Base-by-base conservation (phyloP, 23 tunicate genomes). In the Styela clava region DNA sequence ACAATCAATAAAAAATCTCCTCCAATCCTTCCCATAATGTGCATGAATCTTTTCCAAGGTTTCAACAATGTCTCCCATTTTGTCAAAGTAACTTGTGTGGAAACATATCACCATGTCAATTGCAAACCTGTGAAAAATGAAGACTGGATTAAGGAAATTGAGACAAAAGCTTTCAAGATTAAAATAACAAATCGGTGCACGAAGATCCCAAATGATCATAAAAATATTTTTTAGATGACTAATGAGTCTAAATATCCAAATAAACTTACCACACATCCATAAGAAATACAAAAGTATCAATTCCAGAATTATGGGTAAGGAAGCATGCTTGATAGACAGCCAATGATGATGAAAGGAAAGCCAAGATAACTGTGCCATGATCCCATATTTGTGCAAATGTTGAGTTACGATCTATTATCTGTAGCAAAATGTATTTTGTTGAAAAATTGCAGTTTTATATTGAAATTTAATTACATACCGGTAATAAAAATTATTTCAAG, bases 61-160 rank as follows among this genome's bases (percentile, higher is more conserved):
- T 62, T 78, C 83, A 29, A 93, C 84, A 69, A 81, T 78, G 22
- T 86, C 78, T 52, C 86, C 72, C 35, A 84, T 80, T 62, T 88
- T 80, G 79, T 93, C 98, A 22, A 87, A 35, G 64, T 74, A 84
- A 63, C 98, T 93, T 31, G 79, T 81, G 79, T 88, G 92, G 80
- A 79, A 93, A 23, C 78, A 24, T 24, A 93, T 52, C 69, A 93
- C 27, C 98, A 93, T 93, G 69, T 93, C 98, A 2, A 82, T 67
- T 2, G 78, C 74, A 81, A 93, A 93, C 86, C 98, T 93, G 67
- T 44, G 56, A 44, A 12, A n/a, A n/a, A n/a, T n/a, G n/a, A n/a
- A n/a, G n/a, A n/a, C n/a, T n/a, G n/a, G n/a, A n/a, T n/a, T n/a
- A n/a, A n/a, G n/a, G n/a, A n/a, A n/a, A n/a, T n/a, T n/a, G n/a